A percentile compares a stretch with the other conserved stretches of the same genome.
These are phyloP conservation scores for Enhydra lutris DNA, from an alignment of 2,113 vertebrate species.

Conservation along the genomic window DNA sequence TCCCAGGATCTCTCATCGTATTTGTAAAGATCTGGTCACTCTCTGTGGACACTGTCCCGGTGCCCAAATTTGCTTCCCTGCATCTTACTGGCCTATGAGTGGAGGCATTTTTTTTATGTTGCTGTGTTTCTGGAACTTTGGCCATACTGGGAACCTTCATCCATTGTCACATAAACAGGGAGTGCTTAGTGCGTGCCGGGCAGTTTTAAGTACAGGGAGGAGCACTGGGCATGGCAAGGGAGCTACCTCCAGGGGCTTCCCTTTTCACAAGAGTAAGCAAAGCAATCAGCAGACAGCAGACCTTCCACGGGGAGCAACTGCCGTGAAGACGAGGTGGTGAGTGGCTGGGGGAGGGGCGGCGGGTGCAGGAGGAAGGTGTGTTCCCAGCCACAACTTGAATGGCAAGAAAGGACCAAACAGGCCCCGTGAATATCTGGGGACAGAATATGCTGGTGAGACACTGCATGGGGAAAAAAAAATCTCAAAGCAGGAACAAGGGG, in stretches of 20 bases:
- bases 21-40: background rate
- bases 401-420: background rate
- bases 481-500: background rate
- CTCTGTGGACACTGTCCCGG: accelerated
- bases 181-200: accelerated
- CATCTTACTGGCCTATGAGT: background rate
- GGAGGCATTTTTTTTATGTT: background rate
- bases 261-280: background rate
- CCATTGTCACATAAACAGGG: accelerated
- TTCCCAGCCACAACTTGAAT: accelerated
- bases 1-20: too few relatives aligned
- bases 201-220: accelerated
- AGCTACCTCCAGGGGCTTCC: background rate
- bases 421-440: background rate
- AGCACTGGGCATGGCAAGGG: background rate
- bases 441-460: background rate
- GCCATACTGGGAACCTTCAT: background rate
- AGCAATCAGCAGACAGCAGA: background rate
- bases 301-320: accelerated
- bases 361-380: accelerated
- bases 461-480: background rate
- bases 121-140: background rate
- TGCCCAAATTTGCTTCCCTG: background rate
- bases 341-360: accelerated
- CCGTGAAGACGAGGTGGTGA: accelerated